phyloP scores from a whole-genome alignment of 2,888 invertebrate species.

The Nasonia oneida region DNA sequence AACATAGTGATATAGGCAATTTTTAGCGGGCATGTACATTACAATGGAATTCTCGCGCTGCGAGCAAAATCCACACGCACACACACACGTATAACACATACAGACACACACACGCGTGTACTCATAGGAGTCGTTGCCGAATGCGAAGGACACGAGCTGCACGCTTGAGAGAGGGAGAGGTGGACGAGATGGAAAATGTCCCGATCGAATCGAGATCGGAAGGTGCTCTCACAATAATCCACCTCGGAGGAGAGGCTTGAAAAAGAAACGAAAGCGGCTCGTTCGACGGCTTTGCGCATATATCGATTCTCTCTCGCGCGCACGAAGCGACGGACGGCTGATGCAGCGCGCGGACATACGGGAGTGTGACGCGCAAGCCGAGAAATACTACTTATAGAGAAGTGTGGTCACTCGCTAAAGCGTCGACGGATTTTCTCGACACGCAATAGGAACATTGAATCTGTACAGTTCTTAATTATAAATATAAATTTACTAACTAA shows the following conservation, averaged over 20 bases:
- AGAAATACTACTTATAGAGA: conserved; percentile 15
- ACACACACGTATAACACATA: neutral
- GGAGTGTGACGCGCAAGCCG: conserved; percentile 3
- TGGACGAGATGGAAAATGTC: conserved; percentile 34
- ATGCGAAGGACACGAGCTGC: neutral
- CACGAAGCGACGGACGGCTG: conserved; percentile 32
- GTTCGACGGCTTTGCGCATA: conserved; percentile 33
- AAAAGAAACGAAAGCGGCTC: conserved; percentile 31
- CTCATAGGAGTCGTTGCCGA: neutral
- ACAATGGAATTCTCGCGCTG: conserved; percentile 68
- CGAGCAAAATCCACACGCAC: conserved; percentile 54
- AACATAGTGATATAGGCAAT: conserved; percentile 78
- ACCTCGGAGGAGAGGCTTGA: conserved; percentile 8
- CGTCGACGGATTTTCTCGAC: conserved; percentile 75
- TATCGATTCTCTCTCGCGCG: conserved; percentile 46
- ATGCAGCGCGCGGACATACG: conserved; percentile 12
- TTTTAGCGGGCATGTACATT: conserved; percentile 79
- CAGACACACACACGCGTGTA: conserved; percentile 50
- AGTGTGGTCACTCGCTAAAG: conserved; percentile 63
- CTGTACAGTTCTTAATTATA: conserved; percentile 79
- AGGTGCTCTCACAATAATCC: conserved; percentile 42
- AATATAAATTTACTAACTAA: conserved; percentile 78
- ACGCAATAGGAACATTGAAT: conserved; percentile 78
- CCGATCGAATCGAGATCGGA: conserved; percentile 12
- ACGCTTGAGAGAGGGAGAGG: conserved; percentile 44